These are phyloP conservation scores for Laticauda colubrina DNA, from an alignment of 2,113 vertebrate genomes.

Conservation along the genomic window DNA sequence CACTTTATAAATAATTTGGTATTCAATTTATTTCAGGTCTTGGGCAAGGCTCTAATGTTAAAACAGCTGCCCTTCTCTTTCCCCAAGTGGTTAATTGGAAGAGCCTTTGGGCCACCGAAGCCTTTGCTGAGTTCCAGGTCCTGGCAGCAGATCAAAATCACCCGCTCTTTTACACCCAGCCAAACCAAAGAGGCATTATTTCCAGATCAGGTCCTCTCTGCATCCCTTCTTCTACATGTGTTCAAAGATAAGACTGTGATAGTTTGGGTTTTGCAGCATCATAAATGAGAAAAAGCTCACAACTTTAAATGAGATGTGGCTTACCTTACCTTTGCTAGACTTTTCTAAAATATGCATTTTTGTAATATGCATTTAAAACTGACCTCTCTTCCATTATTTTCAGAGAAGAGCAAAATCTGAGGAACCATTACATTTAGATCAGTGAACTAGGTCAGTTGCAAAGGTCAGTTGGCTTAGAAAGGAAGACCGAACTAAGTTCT, in stretches of 20 bases:
- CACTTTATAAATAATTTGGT: background rate
- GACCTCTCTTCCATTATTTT: background rate
- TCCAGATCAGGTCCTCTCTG: background rate
- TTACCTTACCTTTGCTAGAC: background rate
- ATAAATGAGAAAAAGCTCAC: background rate
- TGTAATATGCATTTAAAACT: background rate
- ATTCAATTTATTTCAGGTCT: background rate
- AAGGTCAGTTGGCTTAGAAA: background rate
- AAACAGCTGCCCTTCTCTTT: background rate
- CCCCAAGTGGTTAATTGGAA: no score
- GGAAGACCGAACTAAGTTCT: background rate
- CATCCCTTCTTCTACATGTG: no score
- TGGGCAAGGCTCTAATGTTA: background rate
- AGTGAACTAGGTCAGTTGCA: no score
- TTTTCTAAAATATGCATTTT: background rate
- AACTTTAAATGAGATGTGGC: background rate
- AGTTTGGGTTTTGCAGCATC: background rate
- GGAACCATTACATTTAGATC: background rate
- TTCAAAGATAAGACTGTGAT: background rate
- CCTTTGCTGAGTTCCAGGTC: background rate
- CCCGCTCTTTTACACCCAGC: background rate
- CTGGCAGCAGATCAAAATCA: background rate
- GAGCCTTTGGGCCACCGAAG: no score
- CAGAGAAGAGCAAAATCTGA: background rate
- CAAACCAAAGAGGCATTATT: background rate